Evolutionary conservation across 2,113 vertebrate genomes (phyloP).

Genomic region (Platanista minor): DNA sequence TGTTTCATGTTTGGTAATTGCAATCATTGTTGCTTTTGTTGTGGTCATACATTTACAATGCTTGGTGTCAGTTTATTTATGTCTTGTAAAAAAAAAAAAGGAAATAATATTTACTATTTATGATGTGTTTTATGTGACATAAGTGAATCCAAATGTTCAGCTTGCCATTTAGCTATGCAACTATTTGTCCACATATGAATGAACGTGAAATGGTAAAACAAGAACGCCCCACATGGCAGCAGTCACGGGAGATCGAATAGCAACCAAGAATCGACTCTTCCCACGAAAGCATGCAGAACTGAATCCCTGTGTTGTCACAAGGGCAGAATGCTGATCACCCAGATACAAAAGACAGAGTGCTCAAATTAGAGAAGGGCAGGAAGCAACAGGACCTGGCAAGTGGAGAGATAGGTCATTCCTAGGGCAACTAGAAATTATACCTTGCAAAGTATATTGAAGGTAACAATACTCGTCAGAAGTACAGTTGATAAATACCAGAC

Average conservation of each 20-base stretch:
- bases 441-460: conserved; percentile 31
- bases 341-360: not conserved
- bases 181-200: not conserved
- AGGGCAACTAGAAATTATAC: conserved; percentile 57
- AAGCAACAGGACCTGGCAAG: conserved; percentile 9
- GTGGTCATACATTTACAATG: too few relatives aligned
- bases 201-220: not conserved
- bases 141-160: not conserved
- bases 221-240: conserved; percentile 46
- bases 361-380: conserved; percentile 12
- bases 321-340: not conserved
- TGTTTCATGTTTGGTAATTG: too few relatives aligned
- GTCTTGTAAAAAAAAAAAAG: too few relatives aligned
- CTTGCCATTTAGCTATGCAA: not conserved
- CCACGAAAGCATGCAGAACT: not conserved
- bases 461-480: conserved; percentile 35
- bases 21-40: too few relatives aligned
- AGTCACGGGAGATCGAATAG: not conserved
- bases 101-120: not conserved
- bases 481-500: conserved; percentile 39
- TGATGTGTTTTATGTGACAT: not conserved
- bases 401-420: conserved; percentile 38
- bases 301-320: not conserved
- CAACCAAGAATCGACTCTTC: not conserved
- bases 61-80: too few relatives aligned